Base-by-base conservation (phyloP, 2,888 invertebrate species). In the Uloborus plumipes region DNA sequence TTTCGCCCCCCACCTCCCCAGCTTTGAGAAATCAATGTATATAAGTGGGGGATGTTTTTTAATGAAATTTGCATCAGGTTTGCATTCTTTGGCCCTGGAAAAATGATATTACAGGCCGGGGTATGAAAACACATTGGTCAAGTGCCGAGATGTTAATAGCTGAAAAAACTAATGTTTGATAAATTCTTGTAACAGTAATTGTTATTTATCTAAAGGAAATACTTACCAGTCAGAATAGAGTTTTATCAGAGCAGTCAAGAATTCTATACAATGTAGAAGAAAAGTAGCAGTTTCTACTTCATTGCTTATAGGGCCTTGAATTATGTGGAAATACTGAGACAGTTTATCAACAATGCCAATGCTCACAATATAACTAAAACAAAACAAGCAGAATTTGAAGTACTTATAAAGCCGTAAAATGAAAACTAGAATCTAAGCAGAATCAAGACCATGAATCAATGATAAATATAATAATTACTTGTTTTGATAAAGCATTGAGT, bases 341-440 rank as follows among this genome's bases (percentile, higher is more conserved):
- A 95, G 90, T 85, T 93, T 92, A 88, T 95, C 95, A 78, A 95
- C 92, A n/a, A 95, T 91, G 47, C 95, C 94, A 66, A 93, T 92
- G 87, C 94, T 93, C 79, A 95, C 93, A 20, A 93, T 91, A 88
- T 94, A 95, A 88, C 95, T 95, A 91, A 16, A 91, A 59, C 64
- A 15, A 50, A 3, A 26, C 16, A 72, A 22, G 18, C 26, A 61
- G 9, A 26, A 9, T 15, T 61, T 14, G 20, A 64, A 53, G 26
- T 11, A 50, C 39, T 20, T 55, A 26, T n/a, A 55, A 15, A 11
- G 18, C 18, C 4, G 1, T 11, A 18, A 15, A 18, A 55, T 39
- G 39, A 39, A 39, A 39, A 39, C 7, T 39, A 39, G 3, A 39
- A 39, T 39, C 11, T 39, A 9, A 39, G 39, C 7, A 6, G 39